Evolutionary conservation across 2,113 vertebrate genomes (phyloP), one percentile per base, ranked within the genome.

Genomic region (Hemibagrus wyckioides): DNA sequence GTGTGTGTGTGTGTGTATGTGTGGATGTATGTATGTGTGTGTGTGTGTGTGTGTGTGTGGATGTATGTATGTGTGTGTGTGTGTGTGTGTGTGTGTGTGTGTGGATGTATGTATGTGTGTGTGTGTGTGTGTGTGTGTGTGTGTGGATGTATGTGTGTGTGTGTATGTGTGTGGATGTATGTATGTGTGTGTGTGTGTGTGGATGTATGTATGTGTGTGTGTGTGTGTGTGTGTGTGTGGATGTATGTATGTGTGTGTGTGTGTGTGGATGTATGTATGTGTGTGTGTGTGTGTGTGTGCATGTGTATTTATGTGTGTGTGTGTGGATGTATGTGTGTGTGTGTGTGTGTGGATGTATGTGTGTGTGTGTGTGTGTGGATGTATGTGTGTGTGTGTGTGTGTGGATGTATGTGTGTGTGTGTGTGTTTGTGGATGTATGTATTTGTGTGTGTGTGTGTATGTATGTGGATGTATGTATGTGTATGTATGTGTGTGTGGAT

Each of bases 401-500:
- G n/a, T n/a, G n/a, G n/a, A n/a, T n/a, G n/a, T n/a, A n/a, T n/a
- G 8, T 83, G 10, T 69, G 17, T 83, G 41, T 83, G 28, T n/a
- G 19, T 67, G 76, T 87, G 77, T 88, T 57, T 87, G 77, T 85
- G 71, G n/a, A n/a, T n/a, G n/a, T n/a, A n/a, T n/a, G n/a, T n/a
- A n/a, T n/a, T n/a, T 86, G 73, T 63, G 23, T 82, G 36, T 76
- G 54, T 83, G 67, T 84, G 44, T 82, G 21, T 77, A 89, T n/a
- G n/a, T n/a, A 8, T 48, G 44, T 48, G 9, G 5, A 48, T 48
- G 25, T 61, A 4, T 10, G 6, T 33, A 7, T 67, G 65, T 80
- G n/a, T 57, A 13, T 52, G 41, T 65, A 6, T 11, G 71, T 82
- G 17, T 25, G 75, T 85, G 85, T n/a, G n/a, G n/a, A n/a, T 73